phyloP scores from a whole-genome alignment of 2,113 vertebrate species.

The Hippocampus zosterae region DNA sequence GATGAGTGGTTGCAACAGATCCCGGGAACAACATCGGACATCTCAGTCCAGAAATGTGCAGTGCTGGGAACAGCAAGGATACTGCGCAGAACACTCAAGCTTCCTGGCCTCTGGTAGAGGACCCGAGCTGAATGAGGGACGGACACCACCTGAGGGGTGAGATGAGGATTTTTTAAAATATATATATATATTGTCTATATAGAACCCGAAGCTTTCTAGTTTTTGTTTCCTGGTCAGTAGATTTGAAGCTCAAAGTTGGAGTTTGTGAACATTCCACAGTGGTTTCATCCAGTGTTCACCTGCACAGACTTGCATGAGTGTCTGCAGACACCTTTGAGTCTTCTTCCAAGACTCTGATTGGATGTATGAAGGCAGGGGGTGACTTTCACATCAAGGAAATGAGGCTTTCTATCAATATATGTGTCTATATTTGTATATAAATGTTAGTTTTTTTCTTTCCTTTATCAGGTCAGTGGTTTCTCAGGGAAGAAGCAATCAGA shows the following conservation, averaged over 20 bases:
- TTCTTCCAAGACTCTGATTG: conserved; percentile 70
- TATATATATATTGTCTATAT: too few relatives aligned
- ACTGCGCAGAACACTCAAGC: too few relatives aligned
- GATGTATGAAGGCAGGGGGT: conserved; percentile 58
- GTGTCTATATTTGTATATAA: conserved; percentile 43
- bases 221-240: background rate
- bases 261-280: conserved; percentile 48
- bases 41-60: too few relatives aligned
- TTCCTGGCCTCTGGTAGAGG: too few relatives aligned
- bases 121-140: too few relatives aligned
- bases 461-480: background rate
- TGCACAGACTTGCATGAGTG: conserved; percentile 62
- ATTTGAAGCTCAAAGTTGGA: conserved; percentile 32
- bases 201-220: background rate
- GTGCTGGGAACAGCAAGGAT: too few relatives aligned
- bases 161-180: too few relatives aligned
- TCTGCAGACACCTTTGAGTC: conserved; percentile 74
- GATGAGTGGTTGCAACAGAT: too few relatives aligned
- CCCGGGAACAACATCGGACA: too few relatives aligned
- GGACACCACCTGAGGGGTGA: too few relatives aligned
- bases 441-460: conserved; percentile 35
- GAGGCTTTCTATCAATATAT: conserved; percentile 28
- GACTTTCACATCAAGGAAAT: conserved; percentile 64
- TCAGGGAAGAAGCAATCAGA: background rate
- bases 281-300: conserved; percentile 73